A percentile compares a stretch with the other conserved stretches of the same genome.
phyloP scores from a whole-genome alignment of 2,797 vertebrate genomes.

The Argyrosomus regius region DNA sequence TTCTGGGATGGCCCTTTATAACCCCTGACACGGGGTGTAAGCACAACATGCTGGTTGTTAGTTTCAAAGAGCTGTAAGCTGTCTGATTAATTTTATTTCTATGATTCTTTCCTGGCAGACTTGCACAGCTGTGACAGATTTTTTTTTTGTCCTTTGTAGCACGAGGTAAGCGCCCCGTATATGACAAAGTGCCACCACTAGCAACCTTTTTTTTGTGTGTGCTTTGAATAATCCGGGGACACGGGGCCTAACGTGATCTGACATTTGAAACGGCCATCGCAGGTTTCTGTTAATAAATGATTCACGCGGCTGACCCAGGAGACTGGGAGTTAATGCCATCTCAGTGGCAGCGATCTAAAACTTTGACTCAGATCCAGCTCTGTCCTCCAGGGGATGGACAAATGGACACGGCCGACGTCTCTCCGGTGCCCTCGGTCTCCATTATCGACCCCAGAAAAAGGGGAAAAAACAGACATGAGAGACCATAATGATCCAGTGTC shows the following conservation, averaged over 20 bases:
- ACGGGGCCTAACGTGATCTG: conserved; percentile 75
- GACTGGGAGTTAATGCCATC: conserved; percentile 92
- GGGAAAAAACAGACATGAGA: conserved; percentile 81
- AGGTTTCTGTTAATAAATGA: conserved; percentile 86
- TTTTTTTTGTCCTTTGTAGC: background rate
- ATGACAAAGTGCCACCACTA: conserved; percentile 57
- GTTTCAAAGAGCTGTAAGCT: background rate
- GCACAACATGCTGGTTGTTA: background rate
- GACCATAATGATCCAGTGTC: conserved; percentile 94
- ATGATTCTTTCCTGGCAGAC: conserved; percentile 16
- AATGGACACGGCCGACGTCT: conserved; percentile 88
- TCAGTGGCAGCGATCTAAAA: conserved; percentile 89
- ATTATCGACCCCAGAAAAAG: conserved; percentile 89
- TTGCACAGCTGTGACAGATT: conserved; percentile 22
- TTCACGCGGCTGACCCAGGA: conserved; percentile 77
- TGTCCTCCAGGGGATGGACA: conserved; percentile 88
- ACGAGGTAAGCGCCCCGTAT: conserved; percentile 46
- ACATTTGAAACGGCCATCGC: conserved; percentile 75
- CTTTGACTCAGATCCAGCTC: conserved; percentile 88
- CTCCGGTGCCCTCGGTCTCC: conserved; percentile 84
- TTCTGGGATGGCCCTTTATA: background rate
- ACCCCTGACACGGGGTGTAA: background rate
- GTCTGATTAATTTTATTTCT: conserved; percentile 10
- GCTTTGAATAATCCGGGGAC: conserved; percentile 57
- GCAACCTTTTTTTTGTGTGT: conserved; percentile 48